Conservation (phyloP, 2,888 invertebrate genomes). For the Noctua pronuba region DNA sequence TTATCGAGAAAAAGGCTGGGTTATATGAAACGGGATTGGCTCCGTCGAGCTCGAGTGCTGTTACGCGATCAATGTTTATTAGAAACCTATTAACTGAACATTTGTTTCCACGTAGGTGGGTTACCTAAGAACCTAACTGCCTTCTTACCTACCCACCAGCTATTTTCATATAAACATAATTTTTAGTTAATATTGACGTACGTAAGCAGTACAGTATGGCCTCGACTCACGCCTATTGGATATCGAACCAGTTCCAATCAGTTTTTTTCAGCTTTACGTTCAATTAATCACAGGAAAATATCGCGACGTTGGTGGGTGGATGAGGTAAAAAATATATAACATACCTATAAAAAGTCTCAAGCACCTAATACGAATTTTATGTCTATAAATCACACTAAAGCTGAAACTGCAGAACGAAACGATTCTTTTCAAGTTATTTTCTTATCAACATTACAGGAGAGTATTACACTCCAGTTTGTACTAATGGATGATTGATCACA, state of each 20-base stretch:
- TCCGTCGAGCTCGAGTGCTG: conserved; percentile 64
- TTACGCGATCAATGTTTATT: conserved; percentile 77
- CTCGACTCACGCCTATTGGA: conserved; percentile 53
- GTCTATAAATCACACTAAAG: conserved; percentile 64
- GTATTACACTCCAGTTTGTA: conserved; percentile 55
- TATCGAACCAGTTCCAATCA: conserved; percentile 65
- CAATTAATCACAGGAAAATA: conserved; percentile 71
- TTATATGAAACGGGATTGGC: conserved; percentile 75
- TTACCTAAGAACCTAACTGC: conserved; percentile 30
- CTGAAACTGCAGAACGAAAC: conserved; percentile 55
- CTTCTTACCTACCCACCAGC: neutral
- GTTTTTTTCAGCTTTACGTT: conserved; percentile 65
- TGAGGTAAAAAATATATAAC: conserved; percentile 59
- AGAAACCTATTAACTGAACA: conserved; percentile 78
- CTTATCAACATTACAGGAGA: conserved; percentile 53
- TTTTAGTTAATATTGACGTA: conserved; percentile 33
- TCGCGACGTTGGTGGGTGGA: conserved; percentile 47
- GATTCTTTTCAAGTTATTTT: conserved; percentile 63
- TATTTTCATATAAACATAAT: conserved; percentile 54
- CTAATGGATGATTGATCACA: conserved; percentile 63
- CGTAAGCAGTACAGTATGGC: conserved; percentile 48
- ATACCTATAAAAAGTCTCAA: conserved; percentile 52
- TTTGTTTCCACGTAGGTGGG: conserved; percentile 67
- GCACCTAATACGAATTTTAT: conserved; percentile 62
- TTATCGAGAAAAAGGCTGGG: conserved; percentile 74